Conservation (phyloP, 2,888 invertebrate genomes). For the Xestia c-nigrum region DNA sequence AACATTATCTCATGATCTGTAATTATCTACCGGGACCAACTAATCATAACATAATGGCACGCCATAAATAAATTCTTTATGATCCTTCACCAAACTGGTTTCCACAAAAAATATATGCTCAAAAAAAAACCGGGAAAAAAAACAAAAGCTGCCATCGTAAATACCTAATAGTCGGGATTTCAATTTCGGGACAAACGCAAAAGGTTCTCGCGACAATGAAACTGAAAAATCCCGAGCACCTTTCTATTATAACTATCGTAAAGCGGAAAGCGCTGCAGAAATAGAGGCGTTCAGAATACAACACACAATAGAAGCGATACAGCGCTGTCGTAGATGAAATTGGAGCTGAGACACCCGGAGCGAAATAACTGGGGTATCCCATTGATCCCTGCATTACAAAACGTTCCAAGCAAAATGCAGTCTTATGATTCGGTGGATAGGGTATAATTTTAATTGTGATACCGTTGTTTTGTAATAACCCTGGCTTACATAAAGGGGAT, state of each 20-base stretch:
- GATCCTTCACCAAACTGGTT: conserved; percentile 77
- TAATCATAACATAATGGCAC: conserved; percentile 85
- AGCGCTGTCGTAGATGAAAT: conserved; percentile 77
- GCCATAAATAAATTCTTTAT: conserved; percentile 81
- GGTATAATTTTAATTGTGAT: conserved; percentile 59
- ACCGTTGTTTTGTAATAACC: conserved; percentile 78
- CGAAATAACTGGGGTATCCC: conserved; percentile 85
- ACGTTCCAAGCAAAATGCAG: conserved; percentile 57
- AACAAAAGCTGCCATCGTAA: conserved; percentile 79
- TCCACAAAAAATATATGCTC: conserved; percentile 79
- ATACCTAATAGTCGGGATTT: conserved; percentile 80
- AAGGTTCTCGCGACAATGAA: conserved; percentile 80
- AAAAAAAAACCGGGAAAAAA: conserved; percentile 71
- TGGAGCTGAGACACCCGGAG: conserved; percentile 80
- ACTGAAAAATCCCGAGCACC: conserved; percentile 82
- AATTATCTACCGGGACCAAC: conserved; percentile 82
- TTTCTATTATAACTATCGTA: conserved; percentile 70
- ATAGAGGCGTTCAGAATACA: conserved; percentile 55
- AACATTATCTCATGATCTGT: conserved; percentile 80
- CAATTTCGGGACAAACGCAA: conserved; percentile 74
- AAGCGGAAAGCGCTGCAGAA: conserved; percentile 77
- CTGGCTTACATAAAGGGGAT: conserved; percentile 88
- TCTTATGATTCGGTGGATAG: conserved; percentile 18
- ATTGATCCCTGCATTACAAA: conserved; percentile 77
- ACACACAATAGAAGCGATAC: conserved; percentile 61